These are phyloP conservation scores for Bubalus kerabau DNA, from an alignment of 2,113 vertebrate species.

Conservation along the genomic window DNA sequence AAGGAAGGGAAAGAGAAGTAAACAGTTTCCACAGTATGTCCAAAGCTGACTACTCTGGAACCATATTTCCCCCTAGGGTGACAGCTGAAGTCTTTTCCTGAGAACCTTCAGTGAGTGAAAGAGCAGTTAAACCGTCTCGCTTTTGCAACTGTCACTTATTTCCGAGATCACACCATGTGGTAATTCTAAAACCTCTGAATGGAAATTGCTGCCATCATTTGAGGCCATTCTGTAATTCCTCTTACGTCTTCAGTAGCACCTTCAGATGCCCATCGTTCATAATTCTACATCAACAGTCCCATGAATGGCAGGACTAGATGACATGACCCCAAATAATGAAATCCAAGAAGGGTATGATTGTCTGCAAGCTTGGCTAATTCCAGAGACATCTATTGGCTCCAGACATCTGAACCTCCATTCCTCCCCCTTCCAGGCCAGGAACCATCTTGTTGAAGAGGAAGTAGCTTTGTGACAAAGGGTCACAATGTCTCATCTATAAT, in stretches of 20 bases:
- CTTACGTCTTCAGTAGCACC: conserved; percentile 39
- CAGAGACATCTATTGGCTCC: background rate
- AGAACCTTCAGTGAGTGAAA: conserved; percentile 34
- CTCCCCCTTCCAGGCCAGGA: background rate
- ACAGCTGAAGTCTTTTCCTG: conserved; percentile 44
- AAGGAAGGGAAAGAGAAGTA: conserved; percentile 39
- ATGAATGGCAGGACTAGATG: conserved; percentile 38
- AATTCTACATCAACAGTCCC: conserved; percentile 56
- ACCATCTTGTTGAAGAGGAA: conserved; percentile 28
- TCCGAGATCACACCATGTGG: background rate
- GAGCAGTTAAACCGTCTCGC: conserved; percentile 22
- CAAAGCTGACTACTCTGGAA: background rate
- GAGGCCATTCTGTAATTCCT: conserved; percentile 46
- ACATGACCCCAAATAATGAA: conserved; percentile 53
- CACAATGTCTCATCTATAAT: conserved; percentile 54
- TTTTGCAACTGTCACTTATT: conserved; percentile 64
- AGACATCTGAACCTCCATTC: conserved; percentile 17
- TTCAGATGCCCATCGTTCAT: conserved; percentile 57
- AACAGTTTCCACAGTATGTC: conserved; percentile 33
- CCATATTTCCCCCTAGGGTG: background rate
- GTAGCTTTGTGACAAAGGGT: background rate
- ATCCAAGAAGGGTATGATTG: conserved; percentile 41
- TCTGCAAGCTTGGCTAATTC: conserved; percentile 28
- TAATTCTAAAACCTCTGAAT: conserved; percentile 62
- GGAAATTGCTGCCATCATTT: conserved; percentile 59